Evolutionary conservation across 2,888 invertebrate genomes (phyloP), one percentile per base, ranked within the genome.

Genomic region (Eilema griseolum): DNA sequence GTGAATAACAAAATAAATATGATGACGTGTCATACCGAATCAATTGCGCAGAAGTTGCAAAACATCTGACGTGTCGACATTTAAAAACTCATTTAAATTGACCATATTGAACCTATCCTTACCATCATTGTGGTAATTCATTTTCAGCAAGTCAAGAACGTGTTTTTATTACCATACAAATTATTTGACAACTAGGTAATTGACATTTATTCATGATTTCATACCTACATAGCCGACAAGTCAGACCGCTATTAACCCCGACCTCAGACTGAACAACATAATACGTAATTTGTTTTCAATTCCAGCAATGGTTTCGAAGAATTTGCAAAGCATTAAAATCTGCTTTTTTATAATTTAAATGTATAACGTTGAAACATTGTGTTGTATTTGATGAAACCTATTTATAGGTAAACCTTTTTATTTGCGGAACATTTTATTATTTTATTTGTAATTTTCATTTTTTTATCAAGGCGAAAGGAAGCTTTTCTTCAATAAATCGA

Each of bases 1-100:
- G 28, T 26, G 16, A 59, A 59, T 5, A 59, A 16, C 26, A 16
- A 16, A 23, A 59, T 59, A 59, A 26, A 26, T 16, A 10, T n/a
- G 52, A 28, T 28, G 59, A 59, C 59, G 26, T 16, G 8, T 14
- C 59, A 59, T 5, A 14, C 8, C 14, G 16, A 59, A 16, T 28
- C 59, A 59, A 59, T 59, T 59, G 59, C 26, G 12, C 59, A 59
- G 59, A 59, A 16, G n/a, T 26, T 24, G 12, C 59, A 59, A 59
- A 59, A 59, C 26, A 59, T n/a, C n/a, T 52, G 26, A 28, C 28
- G 14, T 4, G 11, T 14, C 59, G 12, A 26, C 1, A 56, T 14
- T n/a, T n/a, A n/a, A 57, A 23, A 24, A 57, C 24, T 57, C 10
- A 23, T 59, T 26, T 59, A 59, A 59, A 59, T 59, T 24, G 24